Evolutionary conservation across 92 coral and sea anemone species (phyloP).

Genomic region (Phenganax stokvisi): DNA sequence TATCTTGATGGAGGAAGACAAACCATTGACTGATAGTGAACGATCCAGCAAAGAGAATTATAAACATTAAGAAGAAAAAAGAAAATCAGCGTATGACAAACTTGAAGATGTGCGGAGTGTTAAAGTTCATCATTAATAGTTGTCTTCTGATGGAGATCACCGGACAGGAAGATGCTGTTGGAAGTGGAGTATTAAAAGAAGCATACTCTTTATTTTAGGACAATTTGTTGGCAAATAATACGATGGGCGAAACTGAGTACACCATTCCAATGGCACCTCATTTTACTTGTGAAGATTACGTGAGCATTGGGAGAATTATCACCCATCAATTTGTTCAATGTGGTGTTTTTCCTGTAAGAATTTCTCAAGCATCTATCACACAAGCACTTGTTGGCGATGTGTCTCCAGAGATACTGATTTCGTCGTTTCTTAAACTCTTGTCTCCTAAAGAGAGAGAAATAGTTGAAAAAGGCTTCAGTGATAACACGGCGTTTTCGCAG

Average conservation of each 20-base stretch:
- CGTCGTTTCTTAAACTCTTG: too few relatives aligned
- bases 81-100: background rate
- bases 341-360: slow-evolving; percentile 44
- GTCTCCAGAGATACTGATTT: too few relatives aligned
- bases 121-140: slow-evolving; percentile 34
- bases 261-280: slow-evolving; percentile 43
- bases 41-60: slow-evolving; percentile 2
- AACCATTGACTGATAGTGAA: background rate
- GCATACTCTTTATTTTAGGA: slow-evolving; percentile 53
- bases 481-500: too few relatives aligned
- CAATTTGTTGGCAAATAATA: slow-evolving; percentile 25
- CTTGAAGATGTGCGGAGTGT: background rate
- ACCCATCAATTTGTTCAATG: slow-evolving; percentile 55
- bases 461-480: too few relatives aligned
- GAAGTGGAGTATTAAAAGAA: slow-evolving; percentile 52
- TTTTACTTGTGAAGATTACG: slow-evolving; percentile 46
- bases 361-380: slow-evolving; percentile 32
- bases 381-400: too few relatives aligned
- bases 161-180: slow-evolving; percentile 26
- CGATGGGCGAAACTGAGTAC: slow-evolving; percentile 45
- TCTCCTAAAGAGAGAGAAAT: too few relatives aligned
- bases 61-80: background rate
- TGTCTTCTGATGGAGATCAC: slow-evolving; percentile 27
- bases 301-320: slow-evolving; percentile 45
- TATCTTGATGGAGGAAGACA: background rate